These are phyloP conservation scores for Platyrinchus mystaceus DNA, from an alignment of 2,797 vertebrate species.

Conservation along the genomic window DNA sequence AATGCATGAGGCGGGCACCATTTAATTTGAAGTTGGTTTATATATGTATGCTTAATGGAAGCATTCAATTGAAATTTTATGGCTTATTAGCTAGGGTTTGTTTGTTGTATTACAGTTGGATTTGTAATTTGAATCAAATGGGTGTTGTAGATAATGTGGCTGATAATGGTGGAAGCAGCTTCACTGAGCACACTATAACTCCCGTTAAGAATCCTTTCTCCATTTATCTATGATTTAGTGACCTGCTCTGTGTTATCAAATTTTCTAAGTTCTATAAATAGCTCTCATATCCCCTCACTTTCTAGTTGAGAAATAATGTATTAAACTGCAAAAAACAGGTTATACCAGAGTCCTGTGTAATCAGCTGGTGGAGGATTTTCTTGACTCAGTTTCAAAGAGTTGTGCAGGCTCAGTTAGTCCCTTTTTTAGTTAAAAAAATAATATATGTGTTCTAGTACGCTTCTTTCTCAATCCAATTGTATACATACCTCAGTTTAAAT, in stretches of 20 bases:
- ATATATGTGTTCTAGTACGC: not conserved
- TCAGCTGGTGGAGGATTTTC: conserved; percentile 26
- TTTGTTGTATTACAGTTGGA: not conserved
- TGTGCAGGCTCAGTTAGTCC: not conserved
- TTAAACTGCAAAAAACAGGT: conserved; percentile 36
- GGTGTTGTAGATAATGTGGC: not conserved
- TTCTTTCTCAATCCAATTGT: conserved; percentile 4
- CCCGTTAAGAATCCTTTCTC: not conserved
- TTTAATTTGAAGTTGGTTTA: not conserved
- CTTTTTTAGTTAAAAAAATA: not conserved
- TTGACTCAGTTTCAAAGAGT: not conserved
- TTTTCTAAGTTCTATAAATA: conserved; percentile 59
- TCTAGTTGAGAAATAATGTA: conserved; percentile 41
- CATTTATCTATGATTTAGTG: not conserved
- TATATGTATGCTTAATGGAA: not conserved
- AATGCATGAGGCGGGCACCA: not conserved
- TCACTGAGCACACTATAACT: not conserved
- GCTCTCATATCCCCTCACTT: not conserved
- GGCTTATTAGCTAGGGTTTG: not conserved
- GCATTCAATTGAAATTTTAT: not conserved
- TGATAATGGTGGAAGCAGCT: not conserved
- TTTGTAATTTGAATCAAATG: conserved; percentile 7
- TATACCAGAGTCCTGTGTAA: not conserved
- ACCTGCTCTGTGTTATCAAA: conserved; percentile 19
- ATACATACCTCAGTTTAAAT: not conserved